phyloP scores from a whole-genome alignment of 2,797 vertebrate genomes.

The Kryptopterus vitreolus region DNA sequence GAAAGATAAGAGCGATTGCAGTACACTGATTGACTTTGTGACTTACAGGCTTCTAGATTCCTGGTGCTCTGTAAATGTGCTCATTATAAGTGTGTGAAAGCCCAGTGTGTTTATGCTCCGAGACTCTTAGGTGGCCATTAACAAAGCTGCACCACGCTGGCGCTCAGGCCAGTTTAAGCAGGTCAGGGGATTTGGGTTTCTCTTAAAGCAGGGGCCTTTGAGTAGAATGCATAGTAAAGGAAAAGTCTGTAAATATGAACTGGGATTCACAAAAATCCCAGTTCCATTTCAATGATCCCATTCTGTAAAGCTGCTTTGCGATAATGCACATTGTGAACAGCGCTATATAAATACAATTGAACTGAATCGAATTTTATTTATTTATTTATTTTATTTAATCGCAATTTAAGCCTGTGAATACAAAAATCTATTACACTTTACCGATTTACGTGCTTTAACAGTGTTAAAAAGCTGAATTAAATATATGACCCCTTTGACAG shows the following conservation, averaged over 20 bases:
- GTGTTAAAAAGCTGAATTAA: background rate
- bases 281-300: too few species aligned
- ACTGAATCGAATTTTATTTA: too few species aligned
- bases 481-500: background rate
- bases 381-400: too few species aligned
- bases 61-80: background rate
- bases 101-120: background rate
- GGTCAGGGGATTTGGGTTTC: constrained; percentile 50
- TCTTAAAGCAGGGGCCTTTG: constrained; percentile 30
- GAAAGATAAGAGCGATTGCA: background rate
- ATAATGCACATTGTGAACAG: too few species aligned
- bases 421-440: too few species aligned
- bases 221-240: background rate
- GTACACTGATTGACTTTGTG: background rate
- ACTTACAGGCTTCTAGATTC: background rate
- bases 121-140: constrained; percentile 31
- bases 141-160: constrained; percentile 38
- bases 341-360: too few species aligned
- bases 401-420: background rate
- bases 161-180: constrained; percentile 44
- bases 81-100: constrained; percentile 8
- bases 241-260: background rate
- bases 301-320: too few species aligned
- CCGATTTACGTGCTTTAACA: background rate
- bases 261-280: background rate